Evolutionary conservation across 2,113 vertebrate genomes (phyloP).

Genomic region (Mobula hypostoma): DNA sequence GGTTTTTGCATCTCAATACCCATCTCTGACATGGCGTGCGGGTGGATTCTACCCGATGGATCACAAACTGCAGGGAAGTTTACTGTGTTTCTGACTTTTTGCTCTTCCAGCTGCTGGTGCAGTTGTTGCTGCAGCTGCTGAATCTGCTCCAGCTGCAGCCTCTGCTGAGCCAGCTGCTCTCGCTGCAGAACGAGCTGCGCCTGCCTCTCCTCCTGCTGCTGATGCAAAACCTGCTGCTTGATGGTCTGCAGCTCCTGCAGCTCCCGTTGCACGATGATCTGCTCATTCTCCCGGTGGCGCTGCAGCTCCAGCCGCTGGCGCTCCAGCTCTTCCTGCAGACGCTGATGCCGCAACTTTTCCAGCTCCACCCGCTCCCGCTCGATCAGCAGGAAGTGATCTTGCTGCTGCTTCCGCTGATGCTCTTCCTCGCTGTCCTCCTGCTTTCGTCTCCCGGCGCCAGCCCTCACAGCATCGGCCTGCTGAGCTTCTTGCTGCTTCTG

Average conservation of each 20-base stretch:
- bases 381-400: constrained; percentile 85
- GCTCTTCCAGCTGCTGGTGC: constrained; percentile 91
- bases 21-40: constrained; percentile 55
- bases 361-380: constrained; percentile 88
- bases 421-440: constrained; percentile 80
- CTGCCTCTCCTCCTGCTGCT: constrained; percentile 90
- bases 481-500: constrained; percentile 26
- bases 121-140: constrained; percentile 94
- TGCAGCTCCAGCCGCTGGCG: constrained; percentile 86
- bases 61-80: constrained; percentile 67
- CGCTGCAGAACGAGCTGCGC: constrained; percentile 88
- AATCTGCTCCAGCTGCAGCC: constrained; percentile 91
- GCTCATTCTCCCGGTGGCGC: constrained; percentile 89
- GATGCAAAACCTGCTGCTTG: constrained; percentile 93
- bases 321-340: constrained; percentile 91
- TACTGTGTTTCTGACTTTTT: constrained; percentile 77
- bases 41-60: constrained; percentile 63
- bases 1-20: constrained; percentile 51
- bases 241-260: constrained; percentile 92
- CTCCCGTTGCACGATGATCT: constrained; percentile 88
- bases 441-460: constrained; percentile 42
- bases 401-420: constrained; percentile 73
- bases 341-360: constrained; percentile 84
- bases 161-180: constrained; percentile 92
- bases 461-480: constrained; percentile 20